Base-by-base conservation (phyloP, 2,797 vertebrate genomes). In the Benthosema pterotum region DNA sequence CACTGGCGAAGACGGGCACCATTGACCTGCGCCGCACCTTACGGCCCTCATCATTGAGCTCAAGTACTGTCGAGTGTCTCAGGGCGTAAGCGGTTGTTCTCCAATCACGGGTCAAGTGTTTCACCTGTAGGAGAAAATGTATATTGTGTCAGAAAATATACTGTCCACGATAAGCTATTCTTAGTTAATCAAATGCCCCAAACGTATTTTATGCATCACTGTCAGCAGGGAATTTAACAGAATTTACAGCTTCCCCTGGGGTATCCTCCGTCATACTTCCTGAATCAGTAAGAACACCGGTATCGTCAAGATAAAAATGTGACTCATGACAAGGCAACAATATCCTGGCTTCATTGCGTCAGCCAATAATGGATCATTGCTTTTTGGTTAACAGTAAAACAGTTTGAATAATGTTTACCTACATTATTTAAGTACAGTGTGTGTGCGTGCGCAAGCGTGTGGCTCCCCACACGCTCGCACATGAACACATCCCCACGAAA, bases 41-140 rank as follows among this genome's bases (percentile, higher is more conserved):
- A 2, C 95, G 93, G 1, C 93, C 94, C 67, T 98, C 96, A 0
- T 98, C 95, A 0, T 96, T 98, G 81, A 99, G 89, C 88, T 99
- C 95, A 1, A 99, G 92, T 8, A 88, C 83, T 60, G 89, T 80
- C 0, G 98, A 99, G 83, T 95, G 93, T 75, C 92, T 95, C 83
- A 99, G 84, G 38, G 98, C 98, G 0, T 96, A 93, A 0, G 97
- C 95, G 0, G 98, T 99, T 32, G 96, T 97, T 77, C 96, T 94
- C 98, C 98, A 99, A 90, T 99, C 98, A 16, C 94, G 93, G 0
- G 98, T 99, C 55, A 99, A 91, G 69, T 99, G 97, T 74, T 99
- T 99, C 43, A 99, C 97, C 98, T 99, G 85, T 0, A 71, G 64
- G 58, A 70, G 22, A 65, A 42, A 74, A 71, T 57, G 57, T 79